Evolutionary conservation across 2,888 invertebrate genomes (phyloP).

Genomic region (Agrochola lota): DNA sequence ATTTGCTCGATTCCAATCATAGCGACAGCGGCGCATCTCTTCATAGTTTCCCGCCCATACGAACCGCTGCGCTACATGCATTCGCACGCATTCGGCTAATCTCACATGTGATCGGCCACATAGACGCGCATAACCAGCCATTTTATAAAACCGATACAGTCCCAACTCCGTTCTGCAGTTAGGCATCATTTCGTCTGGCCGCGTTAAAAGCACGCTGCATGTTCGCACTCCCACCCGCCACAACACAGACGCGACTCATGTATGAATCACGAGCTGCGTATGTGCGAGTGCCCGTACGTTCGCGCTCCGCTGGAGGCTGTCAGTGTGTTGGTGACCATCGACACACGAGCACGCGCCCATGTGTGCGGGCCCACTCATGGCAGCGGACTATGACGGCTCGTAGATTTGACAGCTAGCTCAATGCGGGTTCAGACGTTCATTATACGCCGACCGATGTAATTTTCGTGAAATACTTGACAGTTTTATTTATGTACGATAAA

Average conservation of each 20-base stretch:
- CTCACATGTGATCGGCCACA: constrained; percentile 88
- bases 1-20: constrained; percentile 75
- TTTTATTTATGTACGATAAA: constrained; percentile 81
- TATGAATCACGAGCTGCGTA: constrained; percentile 84
- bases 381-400: constrained; percentile 91
- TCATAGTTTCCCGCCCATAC: constrained; percentile 86
- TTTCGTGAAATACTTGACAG: constrained; percentile 86
- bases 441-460: constrained; percentile 88
- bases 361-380: constrained; percentile 89
- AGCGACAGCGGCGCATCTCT: constrained; percentile 76
- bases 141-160: constrained; percentile 87
- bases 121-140: constrained; percentile 86
- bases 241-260: constrained; percentile 84
- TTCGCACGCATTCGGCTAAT: constrained; percentile 89
- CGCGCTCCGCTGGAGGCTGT: constrained; percentile 86
- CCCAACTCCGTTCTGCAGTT: constrained; percentile 85
- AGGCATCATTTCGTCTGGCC: constrained; percentile 89
- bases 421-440: constrained; percentile 91
- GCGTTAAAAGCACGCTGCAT: constrained; percentile 89
- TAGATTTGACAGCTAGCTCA: constrained; percentile 91
- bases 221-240: constrained; percentile 90
- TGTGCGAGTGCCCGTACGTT: constrained; percentile 85
- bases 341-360: constrained; percentile 82
- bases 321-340: constrained; percentile 88
- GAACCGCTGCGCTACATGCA: constrained; percentile 84